Conservation (phyloP, 2,113 vertebrate species). For the Alosa alosa region DNA sequence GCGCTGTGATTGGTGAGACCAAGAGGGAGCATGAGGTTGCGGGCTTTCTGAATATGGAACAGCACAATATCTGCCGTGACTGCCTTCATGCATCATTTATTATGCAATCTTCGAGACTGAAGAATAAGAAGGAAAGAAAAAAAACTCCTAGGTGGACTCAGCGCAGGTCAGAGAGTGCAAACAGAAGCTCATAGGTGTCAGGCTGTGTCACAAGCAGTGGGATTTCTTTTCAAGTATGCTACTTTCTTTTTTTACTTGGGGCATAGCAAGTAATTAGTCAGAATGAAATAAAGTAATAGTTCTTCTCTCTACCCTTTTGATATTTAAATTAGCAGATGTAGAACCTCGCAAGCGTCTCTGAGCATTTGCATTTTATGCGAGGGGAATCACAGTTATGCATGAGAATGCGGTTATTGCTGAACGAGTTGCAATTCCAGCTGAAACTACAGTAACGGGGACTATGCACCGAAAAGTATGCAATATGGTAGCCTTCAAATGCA, state of each 20-base stretch:
- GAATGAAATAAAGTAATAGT: neutral
- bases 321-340: slow-evolving; percentile 6
- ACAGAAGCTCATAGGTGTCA: neutral
- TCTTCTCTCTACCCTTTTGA: neutral
- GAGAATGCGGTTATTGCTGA: neutral
- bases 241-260: neutral
- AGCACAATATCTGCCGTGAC: neutral
- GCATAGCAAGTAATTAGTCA: neutral
- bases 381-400: neutral
- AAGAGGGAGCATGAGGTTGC: neutral
- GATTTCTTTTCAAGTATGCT: neutral
- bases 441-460: neutral
- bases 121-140: neutral
- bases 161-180: neutral
- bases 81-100: slow-evolving; percentile 24
- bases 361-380: neutral
- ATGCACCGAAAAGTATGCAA: neutral
- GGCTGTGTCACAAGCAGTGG: neutral
- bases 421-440: neutral
- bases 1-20: neutral
- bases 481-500: neutral
- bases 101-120: slow-evolving; percentile 4
- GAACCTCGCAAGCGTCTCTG: neutral
- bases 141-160: neutral
- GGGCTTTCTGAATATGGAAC: neutral